Conservation (phyloP, 2,888 invertebrate genomes). For the Leptothorax acervorum region DNA sequence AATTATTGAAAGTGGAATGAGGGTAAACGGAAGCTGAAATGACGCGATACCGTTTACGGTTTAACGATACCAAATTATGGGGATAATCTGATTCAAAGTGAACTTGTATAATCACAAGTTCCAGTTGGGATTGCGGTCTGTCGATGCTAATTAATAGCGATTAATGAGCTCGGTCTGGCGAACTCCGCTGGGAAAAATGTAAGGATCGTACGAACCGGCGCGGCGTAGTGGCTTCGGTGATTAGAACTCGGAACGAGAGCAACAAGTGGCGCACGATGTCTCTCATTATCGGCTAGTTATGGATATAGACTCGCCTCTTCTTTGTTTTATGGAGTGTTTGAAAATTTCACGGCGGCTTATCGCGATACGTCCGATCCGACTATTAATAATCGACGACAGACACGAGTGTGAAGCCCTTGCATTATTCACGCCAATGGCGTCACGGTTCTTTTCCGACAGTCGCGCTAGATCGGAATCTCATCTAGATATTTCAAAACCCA, state of each 20-base stretch:
- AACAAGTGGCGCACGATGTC: conserved; percentile 61
- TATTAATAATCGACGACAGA: conserved; percentile 30
- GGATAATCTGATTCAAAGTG: not conserved
- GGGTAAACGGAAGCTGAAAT: not conserved
- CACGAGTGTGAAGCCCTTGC: conserved; percentile 2
- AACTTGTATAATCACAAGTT: not conserved
- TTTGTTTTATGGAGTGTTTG: conserved; percentile 16
- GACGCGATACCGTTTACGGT: not conserved
- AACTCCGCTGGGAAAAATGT: conserved; percentile 23
- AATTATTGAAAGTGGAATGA: not conserved
- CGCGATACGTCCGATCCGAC: not conserved
- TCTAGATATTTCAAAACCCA: not conserved
- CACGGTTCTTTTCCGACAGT: not conserved
- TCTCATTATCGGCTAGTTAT: conserved; percentile 60
- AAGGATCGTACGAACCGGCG: conserved; percentile 28
- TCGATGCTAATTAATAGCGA: conserved; percentile 29
- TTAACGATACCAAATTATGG: not conserved
- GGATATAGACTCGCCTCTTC: conserved; percentile 14
- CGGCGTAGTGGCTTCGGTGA: conserved; percentile 29
- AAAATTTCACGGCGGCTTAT: conserved; percentile 30
- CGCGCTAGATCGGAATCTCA: not conserved
- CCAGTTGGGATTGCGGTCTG: not conserved
- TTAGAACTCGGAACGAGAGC: conserved; percentile 61
- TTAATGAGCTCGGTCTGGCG: conserved; percentile 7
- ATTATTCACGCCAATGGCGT: conserved; percentile 6